Percentiles rank a stretch among this genome's conserved stretches.
Evolutionary conservation across 2,113 vertebrate genomes (phyloP).

Genomic region (Oostethus manadensis): DNA sequence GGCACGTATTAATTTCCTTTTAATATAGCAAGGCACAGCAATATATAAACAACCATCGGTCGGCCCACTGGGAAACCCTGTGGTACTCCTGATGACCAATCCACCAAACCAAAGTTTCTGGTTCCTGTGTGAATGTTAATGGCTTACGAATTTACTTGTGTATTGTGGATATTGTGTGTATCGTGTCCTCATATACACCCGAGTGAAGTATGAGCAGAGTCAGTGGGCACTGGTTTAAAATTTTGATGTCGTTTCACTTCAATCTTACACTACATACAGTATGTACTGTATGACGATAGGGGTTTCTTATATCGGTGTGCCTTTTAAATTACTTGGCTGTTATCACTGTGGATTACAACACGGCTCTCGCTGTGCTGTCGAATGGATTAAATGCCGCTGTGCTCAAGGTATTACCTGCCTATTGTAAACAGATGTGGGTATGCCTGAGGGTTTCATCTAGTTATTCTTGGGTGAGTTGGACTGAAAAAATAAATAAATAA

Average conservation of each 20-base stretch:
- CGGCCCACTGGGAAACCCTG: too few relatives aligned
- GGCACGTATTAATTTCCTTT: too few relatives aligned
- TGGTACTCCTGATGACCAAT: too few relatives aligned
- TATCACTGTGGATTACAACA: constrained; percentile 49
- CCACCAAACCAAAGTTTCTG: background rate
- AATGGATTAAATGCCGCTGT: constrained; percentile 36
- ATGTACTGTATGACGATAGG: constrained; percentile 52
- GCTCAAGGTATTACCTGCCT: constrained; percentile 38
- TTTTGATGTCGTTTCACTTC: constrained; percentile 8
- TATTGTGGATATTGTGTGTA: background rate
- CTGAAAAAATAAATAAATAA: background rate
- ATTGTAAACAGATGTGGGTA: constrained; percentile 28
- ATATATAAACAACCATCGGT: too few relatives aligned
- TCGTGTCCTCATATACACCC: background rate
- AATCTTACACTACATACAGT: constrained; percentile 25
- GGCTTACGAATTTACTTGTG: too few relatives aligned
- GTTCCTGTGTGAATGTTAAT: background rate
- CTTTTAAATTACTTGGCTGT: constrained; percentile 51
- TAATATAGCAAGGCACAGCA: too few relatives aligned
- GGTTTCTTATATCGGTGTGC: constrained; percentile 35
- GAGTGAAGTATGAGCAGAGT: background rate
- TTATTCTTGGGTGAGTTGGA: background rate
- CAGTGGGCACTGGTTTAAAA: background rate
- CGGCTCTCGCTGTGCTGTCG: constrained; percentile 11
- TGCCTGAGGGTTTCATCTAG: constrained; percentile 21